A percentile compares a stretch with the other conserved stretches of the same genome.
Conservation (phyloP, 2,888 invertebrate genomes). For the Arctia plantaginis region DNA sequence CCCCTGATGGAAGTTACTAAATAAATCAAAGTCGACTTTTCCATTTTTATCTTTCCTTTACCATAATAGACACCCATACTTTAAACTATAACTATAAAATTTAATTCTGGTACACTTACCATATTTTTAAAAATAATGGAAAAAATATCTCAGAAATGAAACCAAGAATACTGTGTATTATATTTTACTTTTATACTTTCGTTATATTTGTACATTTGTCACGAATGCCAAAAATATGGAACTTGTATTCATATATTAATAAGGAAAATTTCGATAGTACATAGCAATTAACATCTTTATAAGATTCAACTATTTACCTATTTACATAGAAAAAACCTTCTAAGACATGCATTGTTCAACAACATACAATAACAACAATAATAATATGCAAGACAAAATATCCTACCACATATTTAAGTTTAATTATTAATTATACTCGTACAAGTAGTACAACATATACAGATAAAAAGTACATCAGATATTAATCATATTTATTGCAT, state of each 20-base stretch:
- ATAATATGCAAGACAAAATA: constrained; percentile 67
- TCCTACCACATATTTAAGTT: constrained; percentile 56
- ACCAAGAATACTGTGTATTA: constrained; percentile 25
- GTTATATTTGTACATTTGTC: constrained; percentile 73
- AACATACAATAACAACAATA: constrained; percentile 73
- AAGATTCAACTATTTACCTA: constrained; percentile 61
- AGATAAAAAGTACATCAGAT: constrained; percentile 65
- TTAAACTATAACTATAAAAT: too few species aligned
- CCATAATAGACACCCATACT: too few species aligned
- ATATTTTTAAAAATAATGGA: too few species aligned
- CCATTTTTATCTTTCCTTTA: too few species aligned
- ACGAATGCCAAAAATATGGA: constrained; percentile 69
- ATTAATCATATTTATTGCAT: constrained; percentile 62
- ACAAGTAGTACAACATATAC: constrained; percentile 79
- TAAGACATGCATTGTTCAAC: constrained; percentile 76
- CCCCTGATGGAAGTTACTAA: neutral
- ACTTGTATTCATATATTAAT: constrained; percentile 52
- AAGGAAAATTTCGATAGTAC: constrained; percentile 31
- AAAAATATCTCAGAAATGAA: constrained; percentile 16
- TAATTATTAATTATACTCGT: too few species aligned
- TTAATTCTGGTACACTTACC: too few species aligned
- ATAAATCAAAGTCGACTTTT: too few species aligned
- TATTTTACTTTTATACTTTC: constrained; percentile 60
- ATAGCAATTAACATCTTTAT: constrained; percentile 44
- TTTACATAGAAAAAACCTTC: constrained; percentile 72